Percentiles rank a stretch among this genome's conserved stretches.
Evolutionary conservation across 2,113 vertebrate species (phyloP).

Genomic region (Antennarius striatus): DNA sequence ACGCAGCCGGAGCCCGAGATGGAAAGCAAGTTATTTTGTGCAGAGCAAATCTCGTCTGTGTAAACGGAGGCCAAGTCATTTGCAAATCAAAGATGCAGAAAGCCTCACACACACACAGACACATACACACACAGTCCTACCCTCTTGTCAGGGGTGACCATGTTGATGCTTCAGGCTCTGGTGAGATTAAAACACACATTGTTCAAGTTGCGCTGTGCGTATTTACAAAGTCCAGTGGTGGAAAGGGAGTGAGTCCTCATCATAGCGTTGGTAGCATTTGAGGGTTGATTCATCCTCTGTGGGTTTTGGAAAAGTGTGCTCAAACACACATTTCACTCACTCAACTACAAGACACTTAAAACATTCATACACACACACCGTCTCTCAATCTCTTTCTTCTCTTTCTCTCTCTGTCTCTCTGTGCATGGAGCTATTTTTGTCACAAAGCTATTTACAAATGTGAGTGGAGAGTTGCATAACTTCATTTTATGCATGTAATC

Average conservation of each 20-base stretch:
- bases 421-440: too few species aligned
- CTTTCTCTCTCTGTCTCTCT: background rate
- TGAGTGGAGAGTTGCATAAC: too few species aligned
- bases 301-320: slow-evolving; percentile 47
- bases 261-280: slow-evolving; percentile 51
- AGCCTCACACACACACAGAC: background rate
- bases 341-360: slow-evolving; percentile 26
- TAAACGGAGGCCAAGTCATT: slow-evolving; percentile 64
- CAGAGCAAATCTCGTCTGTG: slow-evolving; percentile 41
- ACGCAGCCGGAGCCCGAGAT: slow-evolving; percentile 50
- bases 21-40: slow-evolving; percentile 35
- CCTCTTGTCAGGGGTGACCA: slow-evolving; percentile 27
- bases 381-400: background rate
- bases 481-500: too few species aligned
- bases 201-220: slow-evolving; percentile 20
- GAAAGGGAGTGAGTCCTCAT: slow-evolving; percentile 48
- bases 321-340: slow-evolving; percentile 49
- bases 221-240: slow-evolving; percentile 56
- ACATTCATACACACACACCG: background rate
- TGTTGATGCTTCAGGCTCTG: slow-evolving; percentile 23
- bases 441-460: too few species aligned
- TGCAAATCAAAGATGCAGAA: slow-evolving; percentile 55
- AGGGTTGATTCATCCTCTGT: slow-evolving; percentile 38
- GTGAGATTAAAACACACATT: slow-evolving; percentile 18
- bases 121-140: background rate